Evolutionary conservation across 2,888 invertebrate genomes (phyloP).

Genomic region (Stenichneumon culpator): DNA sequence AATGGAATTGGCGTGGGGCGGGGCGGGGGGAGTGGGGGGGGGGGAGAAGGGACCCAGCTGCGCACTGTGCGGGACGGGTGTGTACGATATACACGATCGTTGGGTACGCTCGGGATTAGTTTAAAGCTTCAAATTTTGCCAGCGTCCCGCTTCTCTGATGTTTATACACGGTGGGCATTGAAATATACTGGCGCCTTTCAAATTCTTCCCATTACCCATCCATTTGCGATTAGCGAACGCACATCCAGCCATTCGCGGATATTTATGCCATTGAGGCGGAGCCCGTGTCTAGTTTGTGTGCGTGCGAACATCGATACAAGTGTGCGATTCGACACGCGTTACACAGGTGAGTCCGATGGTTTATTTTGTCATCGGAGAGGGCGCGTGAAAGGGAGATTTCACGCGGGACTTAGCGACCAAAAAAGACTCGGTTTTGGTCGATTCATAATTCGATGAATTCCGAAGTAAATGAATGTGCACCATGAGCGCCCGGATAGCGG

Average conservation of each 20-base stretch:
- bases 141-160: slow-evolving; percentile 32
- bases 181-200: slow-evolving; percentile 3
- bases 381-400: background rate
- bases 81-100: slow-evolving; percentile 11
- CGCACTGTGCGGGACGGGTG: background rate
- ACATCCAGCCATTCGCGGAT: background rate
- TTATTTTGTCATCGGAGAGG: background rate
- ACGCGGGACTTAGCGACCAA: background rate
- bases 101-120: slow-evolving; percentile 37
- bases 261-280: background rate
- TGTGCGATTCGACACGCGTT: background rate
- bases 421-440: background rate
- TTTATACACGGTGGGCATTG: slow-evolving; percentile 30
- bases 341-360: background rate
- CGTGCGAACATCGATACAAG: background rate
- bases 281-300: background rate
- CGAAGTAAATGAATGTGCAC: slow-evolving; percentile 9
- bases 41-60: background rate
- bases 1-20: slow-evolving; percentile 34
- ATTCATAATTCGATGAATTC: slow-evolving; percentile 45
- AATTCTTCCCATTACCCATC: background rate
- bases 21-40: no score
- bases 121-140: slow-evolving; percentile 42
- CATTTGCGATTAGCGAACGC: slow-evolving; percentile 1
- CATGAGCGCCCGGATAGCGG: slow-evolving; percentile 20